These are phyloP conservation scores for Dissostichus mawsoni DNA, from an alignment of 2,113 vertebrate genomes.

Conservation along the genomic window DNA sequence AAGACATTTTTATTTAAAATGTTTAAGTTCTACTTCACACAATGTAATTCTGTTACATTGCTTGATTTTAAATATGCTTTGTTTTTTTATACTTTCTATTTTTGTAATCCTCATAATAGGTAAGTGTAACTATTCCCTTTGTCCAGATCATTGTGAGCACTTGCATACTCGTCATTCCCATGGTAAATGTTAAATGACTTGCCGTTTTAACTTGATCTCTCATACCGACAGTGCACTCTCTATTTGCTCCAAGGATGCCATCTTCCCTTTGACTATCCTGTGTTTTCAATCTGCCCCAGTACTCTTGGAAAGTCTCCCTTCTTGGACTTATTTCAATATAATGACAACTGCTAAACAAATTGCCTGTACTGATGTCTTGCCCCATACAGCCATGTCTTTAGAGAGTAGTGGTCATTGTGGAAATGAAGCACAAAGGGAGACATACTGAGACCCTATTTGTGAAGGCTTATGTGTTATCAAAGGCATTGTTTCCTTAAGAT, in stretches of 20 bases:
- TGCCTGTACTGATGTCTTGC: conserved; percentile 51
- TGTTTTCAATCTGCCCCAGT: conserved; percentile 34
- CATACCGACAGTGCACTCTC: background rate
- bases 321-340: conserved; percentile 33
- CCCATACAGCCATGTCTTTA: conserved; percentile 30
- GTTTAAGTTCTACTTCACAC: background rate
- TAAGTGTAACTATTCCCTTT: conserved; percentile 25
- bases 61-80: background rate
- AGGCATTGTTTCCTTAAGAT: conserved; percentile 36
- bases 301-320: conserved; percentile 50
- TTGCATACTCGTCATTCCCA: conserved; percentile 30
- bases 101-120: conserved; percentile 5
- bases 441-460: conserved; percentile 65
- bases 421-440: conserved; percentile 59
- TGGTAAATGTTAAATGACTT: conserved; percentile 53
- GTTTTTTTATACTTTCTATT: conserved; percentile 20
- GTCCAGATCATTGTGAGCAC: conserved; percentile 82
- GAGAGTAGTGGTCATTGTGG: conserved; percentile 57
- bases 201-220: conserved; percentile 23
- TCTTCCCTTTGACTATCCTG: conserved; percentile 27
- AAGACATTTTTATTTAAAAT: conserved; percentile 1
- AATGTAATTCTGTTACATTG: conserved; percentile 8
- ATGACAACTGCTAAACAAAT: conserved; percentile 54
- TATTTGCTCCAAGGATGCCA: conserved; percentile 40
- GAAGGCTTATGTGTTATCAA: conserved; percentile 38